Evolutionary conservation across 2,888 invertebrate genomes (phyloP).

Genomic region (Amphipyra tragopoginis): DNA sequence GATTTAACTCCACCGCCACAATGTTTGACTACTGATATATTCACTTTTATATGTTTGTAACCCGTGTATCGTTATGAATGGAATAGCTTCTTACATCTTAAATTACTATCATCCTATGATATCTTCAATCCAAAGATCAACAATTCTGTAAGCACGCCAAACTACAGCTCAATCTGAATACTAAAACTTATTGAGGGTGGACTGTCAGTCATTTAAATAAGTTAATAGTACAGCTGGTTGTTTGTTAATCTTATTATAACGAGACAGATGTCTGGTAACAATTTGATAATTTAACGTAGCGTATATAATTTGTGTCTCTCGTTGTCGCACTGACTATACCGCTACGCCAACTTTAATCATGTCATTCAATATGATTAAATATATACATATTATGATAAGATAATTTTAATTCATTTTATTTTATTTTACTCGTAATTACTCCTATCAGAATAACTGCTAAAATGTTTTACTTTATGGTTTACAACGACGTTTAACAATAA

Average conservation of each 20-base stretch:
- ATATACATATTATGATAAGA: too few relatives aligned
- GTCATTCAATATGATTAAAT: too few relatives aligned
- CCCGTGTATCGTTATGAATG: slow-evolving; percentile 10
- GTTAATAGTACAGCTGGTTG: slow-evolving; percentile 11
- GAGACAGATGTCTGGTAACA: slow-evolving; percentile 31
- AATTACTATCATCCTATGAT: not conserved
- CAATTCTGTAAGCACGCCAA: slow-evolving; percentile 3
- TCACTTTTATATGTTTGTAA: not conserved
- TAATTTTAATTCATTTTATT: too few relatives aligned
- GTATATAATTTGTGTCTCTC: slow-evolving; percentile 4
- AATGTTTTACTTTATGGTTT: too few relatives aligned
- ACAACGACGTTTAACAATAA: too few relatives aligned
- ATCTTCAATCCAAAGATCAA: slow-evolving; percentile 15
- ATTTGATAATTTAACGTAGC: slow-evolving; percentile 25
- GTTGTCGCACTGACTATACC: not conserved
- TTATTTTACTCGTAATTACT: too few relatives aligned
- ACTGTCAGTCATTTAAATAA: slow-evolving; percentile 15
- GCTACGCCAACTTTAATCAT: too few relatives aligned
- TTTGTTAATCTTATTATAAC: slow-evolving; percentile 11
- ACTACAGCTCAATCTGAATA: slow-evolving; percentile 9
- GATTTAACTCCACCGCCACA: slow-evolving; percentile 13
- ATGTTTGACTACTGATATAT: slow-evolving; percentile 18
- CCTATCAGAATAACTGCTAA: too few relatives aligned
- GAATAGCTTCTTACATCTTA: not conserved
- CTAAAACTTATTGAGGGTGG: slow-evolving; percentile 10